These are phyloP conservation scores for Chymomyza caudatula DNA, from an alignment of 2,888 invertebrate species.

Conservation along the genomic window DNA sequence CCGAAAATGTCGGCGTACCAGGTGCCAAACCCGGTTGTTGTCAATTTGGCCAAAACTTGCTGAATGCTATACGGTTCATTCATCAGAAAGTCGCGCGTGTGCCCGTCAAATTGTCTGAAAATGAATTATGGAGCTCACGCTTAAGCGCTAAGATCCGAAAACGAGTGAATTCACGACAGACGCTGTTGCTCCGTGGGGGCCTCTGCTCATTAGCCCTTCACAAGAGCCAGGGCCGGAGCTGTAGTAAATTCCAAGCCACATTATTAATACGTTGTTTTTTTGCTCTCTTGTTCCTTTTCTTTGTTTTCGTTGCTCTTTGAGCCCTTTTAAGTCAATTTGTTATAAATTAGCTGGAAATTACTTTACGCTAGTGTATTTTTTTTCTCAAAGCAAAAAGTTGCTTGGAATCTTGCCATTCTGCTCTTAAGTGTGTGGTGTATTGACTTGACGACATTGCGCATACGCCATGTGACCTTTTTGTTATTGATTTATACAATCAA, in stretches of 20 bases:
- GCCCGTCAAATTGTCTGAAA: slow-evolving; percentile 66
- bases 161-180: neutral
- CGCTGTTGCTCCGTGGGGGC: neutral
- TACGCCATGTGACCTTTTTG: slow-evolving; percentile 16
- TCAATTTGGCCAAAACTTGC: slow-evolving; percentile 4
- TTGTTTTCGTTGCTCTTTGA: neutral
- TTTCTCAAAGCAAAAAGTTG: neutral
- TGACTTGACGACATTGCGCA: slow-evolving; percentile 19
- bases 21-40: slow-evolving; percentile 14
- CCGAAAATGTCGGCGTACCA: slow-evolving; percentile 19
- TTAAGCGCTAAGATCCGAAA: neutral
- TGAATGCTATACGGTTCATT: neutral
- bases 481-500: slow-evolving; percentile 29
- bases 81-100: slow-evolving; percentile 36
- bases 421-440: slow-evolving; percentile 9
- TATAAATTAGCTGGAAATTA: neutral
- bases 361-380: neutral
- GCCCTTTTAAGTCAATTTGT: neutral
- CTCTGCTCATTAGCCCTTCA: neutral
- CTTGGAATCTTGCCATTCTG: slow-evolving; percentile 6
- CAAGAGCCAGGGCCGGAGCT: no score
- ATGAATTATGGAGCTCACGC: slow-evolving; percentile 57
- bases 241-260: neutral
- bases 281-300: neutral
- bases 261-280: neutral